Evolutionary conservation across 2,113 vertebrate genomes (phyloP), one percentile per base, ranked within the genome.

Genomic region (Cnemophilus loriae): DNA sequence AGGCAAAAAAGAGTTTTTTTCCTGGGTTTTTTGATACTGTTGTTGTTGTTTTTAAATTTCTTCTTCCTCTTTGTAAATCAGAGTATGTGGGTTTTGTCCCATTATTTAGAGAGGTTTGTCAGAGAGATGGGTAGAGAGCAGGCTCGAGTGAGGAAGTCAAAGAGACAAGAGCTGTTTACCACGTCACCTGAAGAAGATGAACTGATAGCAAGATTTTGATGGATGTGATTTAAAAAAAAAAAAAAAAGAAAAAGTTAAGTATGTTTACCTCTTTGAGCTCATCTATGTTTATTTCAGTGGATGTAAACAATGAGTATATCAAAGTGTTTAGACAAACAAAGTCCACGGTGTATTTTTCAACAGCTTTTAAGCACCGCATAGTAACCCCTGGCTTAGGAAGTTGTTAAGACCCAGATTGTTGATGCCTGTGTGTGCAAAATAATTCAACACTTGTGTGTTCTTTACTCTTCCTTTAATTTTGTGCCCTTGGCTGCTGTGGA

Each of bases 21-120:
- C 37, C 15, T 23, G 13, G 1, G 0, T 16, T 28, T 41, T 63
- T 53, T n/a, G 1, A 14, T 30, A 11, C 16, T 33, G 9, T 28
- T 17, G 18, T 27, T 82, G 6, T 18, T 50, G 4, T 60, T 70
- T 39, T 37, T 14, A 21, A 39, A 53, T 68, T 56, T 79, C 8
- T 57, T n/a, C n/a, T 19, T 21, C 10, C 7, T 42, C 11, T 21
- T 60, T 79, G 18, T 67, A 47, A 65, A 77, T 47, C 27, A 30
- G 28, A 86, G 21, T 21, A 61, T 27, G 28, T 30, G 39, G 16
- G 22, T n/a, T 78, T 37, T 52, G 9, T 67, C 27, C 6, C 9
- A 0, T 56, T 84, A 17, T 49, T 63, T 33, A 6, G 9, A 24
- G 11, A 4, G 6, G 8, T 42, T 77, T 77, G 16, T 80, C 53